These are phyloP conservation scores for Spheniscus humboldti DNA, from an alignment of 2,797 vertebrate species.

Conservation along the genomic window DNA sequence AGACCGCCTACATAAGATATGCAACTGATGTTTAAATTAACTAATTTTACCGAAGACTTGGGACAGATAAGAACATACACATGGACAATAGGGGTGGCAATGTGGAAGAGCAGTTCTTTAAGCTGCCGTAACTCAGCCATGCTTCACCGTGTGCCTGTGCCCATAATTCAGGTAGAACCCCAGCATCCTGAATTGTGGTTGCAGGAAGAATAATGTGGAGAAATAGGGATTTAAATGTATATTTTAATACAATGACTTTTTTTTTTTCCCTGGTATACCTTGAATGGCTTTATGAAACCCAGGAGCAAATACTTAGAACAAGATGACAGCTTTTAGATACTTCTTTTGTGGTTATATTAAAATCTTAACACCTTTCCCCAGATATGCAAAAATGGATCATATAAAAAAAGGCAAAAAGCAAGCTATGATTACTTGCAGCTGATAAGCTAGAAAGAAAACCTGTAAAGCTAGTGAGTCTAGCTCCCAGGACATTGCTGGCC, in stretches of 20 bases:
- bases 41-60: background rate
- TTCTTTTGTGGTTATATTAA: background rate
- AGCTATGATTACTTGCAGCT: background rate
- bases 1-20: background rate
- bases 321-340: background rate
- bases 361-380: background rate
- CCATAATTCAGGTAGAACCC: background rate
- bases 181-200: background rate
- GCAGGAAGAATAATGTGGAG: background rate
- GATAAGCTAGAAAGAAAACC: background rate
- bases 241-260: background rate
- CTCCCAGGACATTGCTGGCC: background rate
- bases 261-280: background rate
- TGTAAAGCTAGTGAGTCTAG: background rate
- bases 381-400: background rate
- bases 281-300: background rate
- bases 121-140: background rate
- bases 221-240: background rate
- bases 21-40: background rate
- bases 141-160: background rate
- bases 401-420: background rate
- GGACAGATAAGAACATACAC: background rate
- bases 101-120: background rate
- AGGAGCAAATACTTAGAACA: background rate
- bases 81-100: background rate